Percentiles rank a stretch among this genome's conserved stretches.
Conservation (phyloP, 2,113 vertebrate genomes). For the Myrmophylax atrothorax region DNA sequence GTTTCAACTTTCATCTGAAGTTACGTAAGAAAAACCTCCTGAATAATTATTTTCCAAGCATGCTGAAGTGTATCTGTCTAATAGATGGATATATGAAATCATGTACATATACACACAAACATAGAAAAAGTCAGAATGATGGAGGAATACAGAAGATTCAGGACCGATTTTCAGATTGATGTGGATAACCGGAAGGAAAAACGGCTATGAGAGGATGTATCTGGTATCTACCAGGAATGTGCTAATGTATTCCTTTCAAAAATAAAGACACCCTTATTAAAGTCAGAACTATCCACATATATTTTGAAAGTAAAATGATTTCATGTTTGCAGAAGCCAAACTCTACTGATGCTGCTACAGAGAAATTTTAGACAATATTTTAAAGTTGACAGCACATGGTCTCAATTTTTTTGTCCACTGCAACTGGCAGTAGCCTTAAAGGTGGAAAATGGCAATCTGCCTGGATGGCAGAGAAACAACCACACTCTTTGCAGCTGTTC, state of each 20-base stretch:
- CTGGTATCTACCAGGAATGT: not conserved
- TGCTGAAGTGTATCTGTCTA: not conserved
- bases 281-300: not conserved
- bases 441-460: not conserved
- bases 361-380: not conserved
- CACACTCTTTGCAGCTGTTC: not conserved
- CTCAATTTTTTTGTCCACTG: not conserved
- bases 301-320: not conserved
- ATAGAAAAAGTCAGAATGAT: not conserved
- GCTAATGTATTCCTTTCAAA: not conserved
- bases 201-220: not conserved
- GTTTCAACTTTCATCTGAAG: not conserved
- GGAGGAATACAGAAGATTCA: not conserved
- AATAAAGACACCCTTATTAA: not conserved
- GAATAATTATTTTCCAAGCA: not conserved
- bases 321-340: not conserved
- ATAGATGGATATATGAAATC: not conserved
- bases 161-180: not conserved
- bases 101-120: not conserved
- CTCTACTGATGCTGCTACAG: not conserved
- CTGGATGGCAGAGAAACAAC: not conserved
- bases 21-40: not conserved
- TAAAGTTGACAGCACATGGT: not conserved
- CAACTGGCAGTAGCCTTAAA: not conserved
- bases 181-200: not conserved